phyloP scores from a whole-genome alignment of 1,140 invertebrate species.

The Caligus rogercresseyi region DNA sequence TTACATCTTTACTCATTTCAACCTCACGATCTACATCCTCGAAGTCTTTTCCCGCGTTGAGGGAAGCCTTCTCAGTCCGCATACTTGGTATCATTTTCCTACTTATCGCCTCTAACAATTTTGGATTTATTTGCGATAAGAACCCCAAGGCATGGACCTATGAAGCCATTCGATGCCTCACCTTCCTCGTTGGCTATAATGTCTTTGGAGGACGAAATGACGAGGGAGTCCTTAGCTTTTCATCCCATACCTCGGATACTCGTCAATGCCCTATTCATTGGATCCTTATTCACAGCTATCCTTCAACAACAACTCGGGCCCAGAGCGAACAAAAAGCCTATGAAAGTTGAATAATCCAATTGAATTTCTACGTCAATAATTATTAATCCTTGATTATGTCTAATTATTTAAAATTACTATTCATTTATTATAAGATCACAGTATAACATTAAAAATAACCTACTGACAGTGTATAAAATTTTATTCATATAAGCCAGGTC shows the following conservation, averaged over 20 bases:
- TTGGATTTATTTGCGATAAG: conserved; percentile 15
- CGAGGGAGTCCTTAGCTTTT: not conserved
- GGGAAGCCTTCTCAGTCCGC: not conserved
- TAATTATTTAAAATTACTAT: too few relatives aligned
- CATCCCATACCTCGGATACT: not conserved
- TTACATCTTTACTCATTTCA: conserved; percentile 50
- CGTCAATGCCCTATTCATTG: not conserved
- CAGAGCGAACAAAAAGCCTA: not conserved
- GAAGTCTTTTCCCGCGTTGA: conserved; percentile 32
- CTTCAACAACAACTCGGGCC: not conserved
- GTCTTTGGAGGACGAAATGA: not conserved
- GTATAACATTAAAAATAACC: too few relatives aligned
- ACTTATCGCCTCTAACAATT: not conserved
- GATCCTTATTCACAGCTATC: not conserved
- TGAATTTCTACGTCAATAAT: too few relatives aligned
- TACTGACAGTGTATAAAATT: too few relatives aligned
- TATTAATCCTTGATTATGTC: too few relatives aligned
- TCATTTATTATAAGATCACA: too few relatives aligned
- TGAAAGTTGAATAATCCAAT: too few relatives aligned
- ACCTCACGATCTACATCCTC: conserved; percentile 42
- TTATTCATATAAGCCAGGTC: too few relatives aligned
- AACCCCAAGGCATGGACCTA: not conserved
- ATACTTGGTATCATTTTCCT: not conserved
- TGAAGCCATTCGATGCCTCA: not conserved
- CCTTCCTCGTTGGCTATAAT: not conserved